Percentiles rank a stretch among this genome's conserved stretches.
Evolutionary conservation across 1,140 invertebrate species (phyloP).

Genomic region (Papilio polytes): DNA sequence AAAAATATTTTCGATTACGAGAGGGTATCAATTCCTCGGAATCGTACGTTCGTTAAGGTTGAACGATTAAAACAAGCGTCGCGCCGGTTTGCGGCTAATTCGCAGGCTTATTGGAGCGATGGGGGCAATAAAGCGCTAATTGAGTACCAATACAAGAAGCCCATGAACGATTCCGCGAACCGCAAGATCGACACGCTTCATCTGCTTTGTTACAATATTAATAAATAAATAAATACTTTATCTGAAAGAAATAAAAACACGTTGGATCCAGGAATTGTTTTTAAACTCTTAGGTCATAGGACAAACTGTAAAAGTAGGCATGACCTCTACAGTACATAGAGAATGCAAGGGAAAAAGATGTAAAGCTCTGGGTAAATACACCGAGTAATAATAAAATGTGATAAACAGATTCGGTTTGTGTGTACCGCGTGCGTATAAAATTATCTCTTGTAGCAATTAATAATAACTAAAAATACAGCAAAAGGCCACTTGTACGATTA

Average conservation of each 20-base stretch:
- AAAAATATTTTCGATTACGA: conserved; percentile 14
- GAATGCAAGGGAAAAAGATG: too few relatives aligned
- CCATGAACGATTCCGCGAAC: conserved; percentile 1
- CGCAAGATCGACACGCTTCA: not conserved
- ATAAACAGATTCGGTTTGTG: too few relatives aligned
- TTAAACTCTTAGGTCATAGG: too few relatives aligned
- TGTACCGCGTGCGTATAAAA: not conserved
- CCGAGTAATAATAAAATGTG: too few relatives aligned
- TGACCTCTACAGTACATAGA: too few relatives aligned
- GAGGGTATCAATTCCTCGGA: not conserved
- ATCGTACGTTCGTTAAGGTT: conserved; percentile 8
- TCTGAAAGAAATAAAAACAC: too few relatives aligned
- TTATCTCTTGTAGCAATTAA: not conserved
- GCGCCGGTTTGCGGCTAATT: conserved; percentile 8
- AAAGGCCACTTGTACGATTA: conserved; percentile 12
- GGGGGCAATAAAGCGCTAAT: conserved; percentile 28
- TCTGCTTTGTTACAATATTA: not conserved
- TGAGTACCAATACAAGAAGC: not conserved
- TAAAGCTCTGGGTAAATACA: too few relatives aligned
- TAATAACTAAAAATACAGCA: conserved; percentile 4
- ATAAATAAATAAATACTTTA: too few relatives aligned
- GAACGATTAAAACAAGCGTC: conserved; percentile 23
- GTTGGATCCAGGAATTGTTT: too few relatives aligned
- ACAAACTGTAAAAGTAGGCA: too few relatives aligned
- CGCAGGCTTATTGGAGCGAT: conserved; percentile 19